phyloP scores from a whole-genome alignment of 2,797 vertebrate species.

The Gobio occitaniae region DNA sequence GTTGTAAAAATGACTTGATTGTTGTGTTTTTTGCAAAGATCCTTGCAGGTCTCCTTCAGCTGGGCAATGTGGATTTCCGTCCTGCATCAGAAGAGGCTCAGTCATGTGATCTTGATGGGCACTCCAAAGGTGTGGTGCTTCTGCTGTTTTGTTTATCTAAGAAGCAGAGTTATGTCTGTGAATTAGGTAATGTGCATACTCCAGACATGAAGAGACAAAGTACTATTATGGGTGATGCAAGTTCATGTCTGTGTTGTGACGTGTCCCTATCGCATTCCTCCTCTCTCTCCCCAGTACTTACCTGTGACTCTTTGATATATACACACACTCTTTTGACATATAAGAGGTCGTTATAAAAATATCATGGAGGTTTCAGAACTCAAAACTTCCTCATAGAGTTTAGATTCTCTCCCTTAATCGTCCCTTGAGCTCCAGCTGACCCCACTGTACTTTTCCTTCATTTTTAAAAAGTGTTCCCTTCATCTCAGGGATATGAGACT shows the following conservation, averaged over 20 bases:
- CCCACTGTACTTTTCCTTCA: too few species aligned
- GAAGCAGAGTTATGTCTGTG: background rate
- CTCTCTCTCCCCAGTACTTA: background rate
- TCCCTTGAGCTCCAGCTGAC: too few species aligned
- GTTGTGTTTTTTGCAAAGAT: slow-evolving; percentile 73
- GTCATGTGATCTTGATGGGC: slow-evolving; percentile 79
- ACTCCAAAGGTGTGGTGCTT: slow-evolving; percentile 78
- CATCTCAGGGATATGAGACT: too few species aligned
- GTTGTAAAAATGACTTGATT: background rate
- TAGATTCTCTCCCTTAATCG: too few species aligned
- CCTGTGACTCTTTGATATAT: background rate
- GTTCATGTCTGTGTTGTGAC: background rate
- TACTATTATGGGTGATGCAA: background rate
- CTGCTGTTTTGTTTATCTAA: background rate
- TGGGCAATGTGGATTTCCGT: slow-evolving; percentile 88
- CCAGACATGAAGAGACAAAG: background rate
- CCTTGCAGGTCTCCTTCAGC: slow-evolving; percentile 89
- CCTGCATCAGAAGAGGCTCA: slow-evolving; percentile 83
- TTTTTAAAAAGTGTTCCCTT: too few species aligned
- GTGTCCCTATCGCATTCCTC: background rate
- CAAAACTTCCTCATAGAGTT: background rate
- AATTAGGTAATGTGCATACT: background rate
- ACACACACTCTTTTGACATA: too few species aligned
- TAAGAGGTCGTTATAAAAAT: background rate
- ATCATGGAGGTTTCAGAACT: background rate